phyloP scores from a whole-genome alignment of 2,888 invertebrate species.

The Chloromyia formosa region DNA sequence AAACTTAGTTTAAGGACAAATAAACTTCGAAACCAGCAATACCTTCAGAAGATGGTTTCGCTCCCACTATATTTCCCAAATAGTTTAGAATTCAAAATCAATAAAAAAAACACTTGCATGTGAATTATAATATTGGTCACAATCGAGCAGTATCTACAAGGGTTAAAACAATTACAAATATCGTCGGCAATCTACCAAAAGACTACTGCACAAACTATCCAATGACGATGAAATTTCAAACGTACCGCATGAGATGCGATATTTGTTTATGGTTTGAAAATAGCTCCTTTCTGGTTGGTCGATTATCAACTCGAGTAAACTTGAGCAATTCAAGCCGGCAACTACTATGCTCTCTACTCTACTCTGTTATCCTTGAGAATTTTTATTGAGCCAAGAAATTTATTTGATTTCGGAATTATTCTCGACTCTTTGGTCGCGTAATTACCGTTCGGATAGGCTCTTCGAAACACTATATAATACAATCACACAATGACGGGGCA shows the following conservation, averaged over 20 bases:
- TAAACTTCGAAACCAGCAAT: too few species aligned
- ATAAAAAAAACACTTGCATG: too few species aligned
- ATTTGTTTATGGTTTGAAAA: conserved; percentile 42
- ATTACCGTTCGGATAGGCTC: conserved; percentile 16
- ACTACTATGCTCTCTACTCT: not conserved
- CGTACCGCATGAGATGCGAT: conserved; percentile 42
- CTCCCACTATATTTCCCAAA: too few species aligned
- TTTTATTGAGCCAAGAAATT: conserved; percentile 42
- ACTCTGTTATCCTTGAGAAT: conserved; percentile 25
- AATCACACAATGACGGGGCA: conserved; percentile 24
- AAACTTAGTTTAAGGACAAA: too few species aligned
- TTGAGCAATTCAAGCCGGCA: not conserved
- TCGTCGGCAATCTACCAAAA: conserved; percentile 34
- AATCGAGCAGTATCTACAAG: too few species aligned
- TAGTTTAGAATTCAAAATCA: too few species aligned
- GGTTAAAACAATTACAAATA: conserved; percentile 3
- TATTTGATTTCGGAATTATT: conserved; percentile 44
- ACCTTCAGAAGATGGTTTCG: too few species aligned
- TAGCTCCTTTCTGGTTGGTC: conserved; percentile 21
- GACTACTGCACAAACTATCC: conserved; percentile 15
- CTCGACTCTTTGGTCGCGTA: conserved; percentile 36
- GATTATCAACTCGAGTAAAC: not conserved
- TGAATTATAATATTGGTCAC: too few species aligned
- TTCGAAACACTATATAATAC: not conserved
- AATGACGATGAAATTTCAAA: conserved; percentile 25